These are phyloP conservation scores for Ectobius pallidus DNA, from an alignment of 2,888 invertebrate species.

Conservation along the genomic window DNA sequence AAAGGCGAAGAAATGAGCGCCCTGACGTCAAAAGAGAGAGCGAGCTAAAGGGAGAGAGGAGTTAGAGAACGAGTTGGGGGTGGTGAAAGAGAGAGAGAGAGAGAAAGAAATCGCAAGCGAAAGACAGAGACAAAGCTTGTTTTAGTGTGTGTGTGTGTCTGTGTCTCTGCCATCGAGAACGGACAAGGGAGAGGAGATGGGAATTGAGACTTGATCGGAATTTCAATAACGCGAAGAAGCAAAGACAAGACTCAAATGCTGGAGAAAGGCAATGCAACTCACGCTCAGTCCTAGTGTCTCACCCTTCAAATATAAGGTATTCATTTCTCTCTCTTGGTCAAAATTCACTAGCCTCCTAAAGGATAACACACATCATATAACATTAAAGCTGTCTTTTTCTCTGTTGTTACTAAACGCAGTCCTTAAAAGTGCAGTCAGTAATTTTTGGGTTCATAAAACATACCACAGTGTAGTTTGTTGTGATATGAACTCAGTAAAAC, in stretches of 20 bases:
- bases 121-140: too few species aligned
- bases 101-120: too few species aligned
- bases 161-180: not conserved
- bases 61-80: too few species aligned
- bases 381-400: not conserved
- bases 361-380: constrained; percentile 1
- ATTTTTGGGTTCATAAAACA: too few species aligned
- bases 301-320: not conserved
- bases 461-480: too few species aligned
- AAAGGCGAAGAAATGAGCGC: constrained; percentile 20
- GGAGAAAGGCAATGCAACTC: not conserved
- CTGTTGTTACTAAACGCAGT: too few species aligned
- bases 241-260: constrained; percentile 5
- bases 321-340: not conserved
- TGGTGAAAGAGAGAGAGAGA: not conserved
- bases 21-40: not conserved
- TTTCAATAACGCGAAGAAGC: constrained; percentile 32
- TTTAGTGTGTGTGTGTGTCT: not conserved
- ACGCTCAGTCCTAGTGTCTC: not conserved
- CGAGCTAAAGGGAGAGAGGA: too few species aligned
- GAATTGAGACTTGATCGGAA: constrained; percentile 35
- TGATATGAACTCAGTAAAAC: too few species aligned
- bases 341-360: not conserved
- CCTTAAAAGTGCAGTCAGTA: too few species aligned
- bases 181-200: constrained; percentile 27